Base-by-base conservation (phyloP, 1,140 invertebrate genomes). In the Magallana gigas region DNA sequence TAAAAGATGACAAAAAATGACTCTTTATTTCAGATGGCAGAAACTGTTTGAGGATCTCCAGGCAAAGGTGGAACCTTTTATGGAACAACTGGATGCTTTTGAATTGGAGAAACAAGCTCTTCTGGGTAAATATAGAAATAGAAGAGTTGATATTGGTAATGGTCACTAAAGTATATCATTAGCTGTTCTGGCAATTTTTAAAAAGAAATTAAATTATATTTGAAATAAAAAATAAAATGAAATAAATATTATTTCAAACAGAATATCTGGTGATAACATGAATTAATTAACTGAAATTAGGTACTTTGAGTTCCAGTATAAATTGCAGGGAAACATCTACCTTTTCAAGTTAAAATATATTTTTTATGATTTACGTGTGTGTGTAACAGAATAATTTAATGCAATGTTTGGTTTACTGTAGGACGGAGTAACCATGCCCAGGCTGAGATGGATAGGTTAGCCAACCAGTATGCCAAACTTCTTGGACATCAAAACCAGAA, bases 401-500 rank as follows among this genome's bases (percentile, higher is more conserved):
- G 36, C 36, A 48, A 48, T 48, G 36, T 48, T 48, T 0, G 36
- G 2, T 48, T 29, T 3, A 57, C 57, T 56, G 14, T 83, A 93
- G 92, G 93, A 29, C 83, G 87, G 62, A 92, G 71, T 84, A 88
- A 92, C 48, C 87, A 91, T 88, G 94, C 94, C 91, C 88, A 95
- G 88, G 89, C 94, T 4, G 95, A 96, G 86, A 94, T 96, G 18
- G 92, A 95, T 68, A 95, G 96, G 88, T 93, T 96, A 57, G 95
- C 95, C 18, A 92, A 95, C 68, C 96, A 96, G 90, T 96, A 96
- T 92, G 96, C 96, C 1, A 95, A 96, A 86, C 92, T 96, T 82
- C 91, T 97, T 8, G 96, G 96, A 4, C 96, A 97, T 91, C 96
- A 96, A 86, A 97, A 97, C 91, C 95, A 96, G 85, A 96, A 96